A percentile compares a stretch with the other conserved stretches of the same genome.
Evolutionary conservation across 2,888 invertebrate genomes (phyloP).

Genomic region (Ectobius pallidus): DNA sequence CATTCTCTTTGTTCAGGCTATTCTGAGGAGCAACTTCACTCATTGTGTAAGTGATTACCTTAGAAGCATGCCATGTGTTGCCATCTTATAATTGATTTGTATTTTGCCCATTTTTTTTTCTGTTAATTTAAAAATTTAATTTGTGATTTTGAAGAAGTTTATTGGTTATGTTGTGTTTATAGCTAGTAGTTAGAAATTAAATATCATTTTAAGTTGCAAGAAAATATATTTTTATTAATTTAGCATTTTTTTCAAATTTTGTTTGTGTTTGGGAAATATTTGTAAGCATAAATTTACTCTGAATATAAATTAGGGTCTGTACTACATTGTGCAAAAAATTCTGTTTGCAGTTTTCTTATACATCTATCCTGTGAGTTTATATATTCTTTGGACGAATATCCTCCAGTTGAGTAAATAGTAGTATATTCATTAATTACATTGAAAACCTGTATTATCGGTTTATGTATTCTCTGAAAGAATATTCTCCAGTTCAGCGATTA

Average conservation of each 20-base stretch:
- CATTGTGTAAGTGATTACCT: slow-evolving; percentile 62
- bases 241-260: too few relatives aligned
- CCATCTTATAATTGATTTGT: slow-evolving; percentile 4
- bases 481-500: too few relatives aligned
- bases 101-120: background rate
- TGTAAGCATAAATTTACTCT: slow-evolving; percentile 13
- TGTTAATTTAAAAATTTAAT: background rate
- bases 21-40: slow-evolving; percentile 67
- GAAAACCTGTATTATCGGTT: too few relatives aligned
- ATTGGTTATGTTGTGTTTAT: slow-evolving; percentile 4
- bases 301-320: too few relatives aligned
- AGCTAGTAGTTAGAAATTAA: background rate
- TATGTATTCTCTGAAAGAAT: too few relatives aligned
- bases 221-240: too few relatives aligned
- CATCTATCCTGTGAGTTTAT: too few relatives aligned
- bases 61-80: background rate
- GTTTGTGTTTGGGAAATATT: background rate
- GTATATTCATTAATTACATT: too few relatives aligned
- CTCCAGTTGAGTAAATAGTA: too few relatives aligned
- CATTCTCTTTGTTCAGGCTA: slow-evolving; percentile 57
- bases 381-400: too few relatives aligned
- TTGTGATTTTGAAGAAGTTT: background rate
- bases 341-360: too few relatives aligned
- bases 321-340: too few relatives aligned
- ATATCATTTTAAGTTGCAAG: background rate